These are phyloP conservation scores for Corythornis cristatus DNA, from an alignment of 2,113 vertebrate genomes.

Conservation along the genomic window DNA sequence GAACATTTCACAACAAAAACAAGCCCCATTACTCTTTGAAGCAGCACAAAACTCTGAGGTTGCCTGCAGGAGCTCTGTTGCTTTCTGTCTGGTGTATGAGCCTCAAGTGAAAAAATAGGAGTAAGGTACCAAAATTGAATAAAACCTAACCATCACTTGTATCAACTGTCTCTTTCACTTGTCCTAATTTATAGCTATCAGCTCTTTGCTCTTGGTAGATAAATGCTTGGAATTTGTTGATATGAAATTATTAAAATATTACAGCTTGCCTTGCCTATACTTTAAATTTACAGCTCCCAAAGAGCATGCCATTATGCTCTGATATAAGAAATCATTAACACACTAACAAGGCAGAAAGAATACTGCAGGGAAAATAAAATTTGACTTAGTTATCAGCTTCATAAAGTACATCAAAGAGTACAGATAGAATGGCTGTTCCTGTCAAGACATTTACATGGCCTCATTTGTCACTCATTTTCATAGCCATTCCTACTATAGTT, in stretches of 20 bases:
- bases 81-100: background rate
- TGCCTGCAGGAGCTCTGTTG: background rate
- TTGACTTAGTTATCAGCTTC: background rate
- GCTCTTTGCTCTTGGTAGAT: background rate
- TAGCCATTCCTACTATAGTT: background rate
- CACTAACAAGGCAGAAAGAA: slow-evolving; percentile 12
- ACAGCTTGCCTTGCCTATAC: background rate
- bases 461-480: background rate
- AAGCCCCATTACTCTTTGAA: background rate
- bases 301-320: background rate
- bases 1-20: background rate
- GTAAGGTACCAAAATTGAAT: background rate
- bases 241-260: slow-evolving; percentile 10
- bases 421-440: background rate
- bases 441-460: background rate
- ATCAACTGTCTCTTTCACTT: background rate
- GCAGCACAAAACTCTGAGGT: background rate
- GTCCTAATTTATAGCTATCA: background rate
- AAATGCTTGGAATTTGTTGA: slow-evolving; percentile 7
- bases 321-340: slow-evolving; percentile 17
- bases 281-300: slow-evolving; percentile 15
- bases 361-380: slow-evolving; percentile 37
- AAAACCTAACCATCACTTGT: background rate
- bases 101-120: background rate
- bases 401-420: background rate